phyloP scores from a whole-genome alignment of 2,113 vertebrate genomes.

The Sardina pilchardus region DNA sequence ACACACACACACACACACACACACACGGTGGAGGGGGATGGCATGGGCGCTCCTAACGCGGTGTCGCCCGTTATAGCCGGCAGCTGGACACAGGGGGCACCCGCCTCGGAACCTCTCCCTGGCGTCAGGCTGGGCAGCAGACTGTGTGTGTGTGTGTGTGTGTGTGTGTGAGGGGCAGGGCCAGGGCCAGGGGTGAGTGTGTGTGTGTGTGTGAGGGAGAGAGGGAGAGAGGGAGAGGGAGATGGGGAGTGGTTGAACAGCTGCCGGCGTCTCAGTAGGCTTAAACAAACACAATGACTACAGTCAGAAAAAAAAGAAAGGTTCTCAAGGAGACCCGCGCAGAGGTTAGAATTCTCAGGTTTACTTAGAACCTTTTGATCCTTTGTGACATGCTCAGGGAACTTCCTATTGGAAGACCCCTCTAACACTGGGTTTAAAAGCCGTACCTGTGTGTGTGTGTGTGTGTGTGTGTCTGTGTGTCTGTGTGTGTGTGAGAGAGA shows the following conservation, averaged over 20 bases:
- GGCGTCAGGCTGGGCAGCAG: slow-evolving; percentile 9
- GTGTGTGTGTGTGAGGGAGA: slow-evolving; percentile 22
- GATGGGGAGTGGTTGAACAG: neutral
- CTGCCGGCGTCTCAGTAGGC: neutral
- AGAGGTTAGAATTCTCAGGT: neutral
- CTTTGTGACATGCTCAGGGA: neutral
- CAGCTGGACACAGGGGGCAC: neutral
- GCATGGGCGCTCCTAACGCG: neutral
- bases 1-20: neutral
- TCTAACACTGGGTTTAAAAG: neutral
- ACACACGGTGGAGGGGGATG: neutral
- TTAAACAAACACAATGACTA: neutral
- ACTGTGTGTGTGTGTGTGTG: slow-evolving; percentile 2
- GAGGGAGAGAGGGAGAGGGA: neutral
- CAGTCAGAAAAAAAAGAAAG: neutral
- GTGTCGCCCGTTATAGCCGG: neutral
- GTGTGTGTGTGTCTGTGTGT: neutral
- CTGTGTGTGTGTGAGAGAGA: slow-evolving; percentile 16
- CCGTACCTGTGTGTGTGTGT: neutral
- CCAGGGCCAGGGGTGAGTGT: neutral
- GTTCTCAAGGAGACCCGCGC: neutral
- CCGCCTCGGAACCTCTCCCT: neutral
- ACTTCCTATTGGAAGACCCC: neutral
- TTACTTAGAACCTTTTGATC: neutral
- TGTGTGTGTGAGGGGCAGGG: neutral